Evolutionary conservation across 1,140 invertebrate genomes (phyloP), one percentile per base, ranked within the genome.

Genomic region (Frieseomelitta varia): DNA sequence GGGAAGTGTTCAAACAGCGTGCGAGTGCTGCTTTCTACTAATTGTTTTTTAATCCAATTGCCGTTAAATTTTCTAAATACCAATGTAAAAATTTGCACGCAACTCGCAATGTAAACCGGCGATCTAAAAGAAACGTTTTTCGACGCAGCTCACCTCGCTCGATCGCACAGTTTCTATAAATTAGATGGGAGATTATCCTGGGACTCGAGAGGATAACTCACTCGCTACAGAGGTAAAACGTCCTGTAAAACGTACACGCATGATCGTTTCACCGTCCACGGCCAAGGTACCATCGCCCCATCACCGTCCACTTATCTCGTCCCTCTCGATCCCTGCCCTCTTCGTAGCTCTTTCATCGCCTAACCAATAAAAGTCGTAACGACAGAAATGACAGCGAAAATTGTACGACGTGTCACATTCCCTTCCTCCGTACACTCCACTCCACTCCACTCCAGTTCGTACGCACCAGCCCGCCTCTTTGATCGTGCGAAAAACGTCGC

Each of bases 401-500:
- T 85, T 84, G 47, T 76, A 51, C 80, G 1, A 69, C 67, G 56
- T 12, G 67, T 69, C 85, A 65, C n/a, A 61, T 61, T 39, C 17
- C 75, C 65, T 51, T 39, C 24, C 24, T 15, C 47, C 68, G 27
- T 77, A 12, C 68, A 68, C 63, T 30, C 85, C 39, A 47, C 39
- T 47, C 39, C 39, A 47, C 63, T 30, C 85, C 39, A 47, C 39
- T 47, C 39, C 39, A 47, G 39, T 39, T 39, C 39, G 39, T 47
- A 30, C 21, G 47, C 68, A 67, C 79, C 81, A 76, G 14, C 67
- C 67, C 81, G 71, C 81, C 90, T 8, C 72, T 83, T 88, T 76
- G 71, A 89, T 83, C 87, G 87, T 88, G 87, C 84, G 80, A 88
- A 91, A 87, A 53, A 58, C 83, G 74, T 61, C 75, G 71, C 67